Evolutionary conservation across 2,113 vertebrate genomes (phyloP).

Genomic region (Microcebus tavaratra): DNA sequence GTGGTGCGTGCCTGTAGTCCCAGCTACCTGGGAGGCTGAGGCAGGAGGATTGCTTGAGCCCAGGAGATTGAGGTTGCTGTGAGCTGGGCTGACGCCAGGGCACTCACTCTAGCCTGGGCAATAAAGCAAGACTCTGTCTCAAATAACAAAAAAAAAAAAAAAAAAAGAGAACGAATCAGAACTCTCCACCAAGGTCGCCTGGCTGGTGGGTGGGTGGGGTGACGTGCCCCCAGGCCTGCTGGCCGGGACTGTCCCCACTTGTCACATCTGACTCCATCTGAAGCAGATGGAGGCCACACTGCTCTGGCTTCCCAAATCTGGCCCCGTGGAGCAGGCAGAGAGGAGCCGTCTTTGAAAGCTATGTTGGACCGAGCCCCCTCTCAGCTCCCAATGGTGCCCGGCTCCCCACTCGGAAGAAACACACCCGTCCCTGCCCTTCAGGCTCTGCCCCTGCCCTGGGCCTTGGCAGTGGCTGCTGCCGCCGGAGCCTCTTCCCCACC

Average conservation of each 20-base stretch:
- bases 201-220: accelerated
- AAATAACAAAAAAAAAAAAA: no score
- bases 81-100: no score
- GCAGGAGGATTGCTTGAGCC: no score
- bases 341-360: not conserved
- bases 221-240: accelerated
- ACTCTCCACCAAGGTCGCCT: accelerated
- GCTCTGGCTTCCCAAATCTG: no score
- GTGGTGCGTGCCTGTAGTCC: no score
- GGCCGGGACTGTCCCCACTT: not conserved
- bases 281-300: accelerated
- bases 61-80: no score
- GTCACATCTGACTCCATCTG: not conserved
- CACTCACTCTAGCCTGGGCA: no score
- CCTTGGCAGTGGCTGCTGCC: accelerated
- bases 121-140: no score
- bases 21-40: no score
- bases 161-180: not conserved
- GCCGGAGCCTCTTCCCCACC: not conserved
- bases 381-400: not conserved
- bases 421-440: not conserved
- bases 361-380: no score
- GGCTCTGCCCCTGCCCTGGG: no score
- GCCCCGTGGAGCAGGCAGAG: not conserved
- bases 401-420: not conserved